Conservation (phyloP, 2,797 vertebrate genomes). For the Hydrolagus colliei region DNA sequence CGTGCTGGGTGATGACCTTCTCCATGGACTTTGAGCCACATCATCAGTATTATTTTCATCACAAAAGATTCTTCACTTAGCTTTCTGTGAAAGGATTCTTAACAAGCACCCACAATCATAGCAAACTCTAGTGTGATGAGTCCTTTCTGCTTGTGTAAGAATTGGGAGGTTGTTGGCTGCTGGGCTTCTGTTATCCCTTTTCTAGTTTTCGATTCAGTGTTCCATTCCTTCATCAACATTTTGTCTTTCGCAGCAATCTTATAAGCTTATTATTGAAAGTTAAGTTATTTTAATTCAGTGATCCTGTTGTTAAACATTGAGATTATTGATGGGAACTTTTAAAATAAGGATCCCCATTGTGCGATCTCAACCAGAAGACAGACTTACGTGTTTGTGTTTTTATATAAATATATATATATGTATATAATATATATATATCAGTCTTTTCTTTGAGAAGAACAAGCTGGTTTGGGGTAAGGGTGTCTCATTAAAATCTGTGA, state of each 20-base stretch:
- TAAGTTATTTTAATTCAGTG: background rate
- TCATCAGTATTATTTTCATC: slow-evolving; percentile 64
- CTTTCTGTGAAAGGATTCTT: slow-evolving; percentile 45
- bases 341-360: no score
- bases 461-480: no score
- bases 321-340: background rate
- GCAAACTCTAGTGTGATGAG: background rate
- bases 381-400: no score
- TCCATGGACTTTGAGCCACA: slow-evolving; percentile 56
- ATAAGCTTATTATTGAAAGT: background rate
- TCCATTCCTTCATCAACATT: no score
- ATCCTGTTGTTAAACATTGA: background rate
- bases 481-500: no score
- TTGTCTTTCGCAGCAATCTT: background rate
- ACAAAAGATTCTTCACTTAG: slow-evolving; percentile 51
- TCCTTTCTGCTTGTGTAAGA: background rate
- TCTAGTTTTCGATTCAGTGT: background rate
- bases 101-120: slow-evolving; percentile 25
- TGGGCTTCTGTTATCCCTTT: background rate
- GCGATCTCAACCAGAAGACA: no score
- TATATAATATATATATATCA: no score
- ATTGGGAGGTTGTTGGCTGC: background rate
- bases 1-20: slow-evolving; percentile 51
- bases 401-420: no score
- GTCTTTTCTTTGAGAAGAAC: no score